Evolutionary conservation across 2,888 invertebrate genomes (phyloP), one percentile per base, ranked within the genome.

Genomic region (Caenorhabditis sp.): DNA sequence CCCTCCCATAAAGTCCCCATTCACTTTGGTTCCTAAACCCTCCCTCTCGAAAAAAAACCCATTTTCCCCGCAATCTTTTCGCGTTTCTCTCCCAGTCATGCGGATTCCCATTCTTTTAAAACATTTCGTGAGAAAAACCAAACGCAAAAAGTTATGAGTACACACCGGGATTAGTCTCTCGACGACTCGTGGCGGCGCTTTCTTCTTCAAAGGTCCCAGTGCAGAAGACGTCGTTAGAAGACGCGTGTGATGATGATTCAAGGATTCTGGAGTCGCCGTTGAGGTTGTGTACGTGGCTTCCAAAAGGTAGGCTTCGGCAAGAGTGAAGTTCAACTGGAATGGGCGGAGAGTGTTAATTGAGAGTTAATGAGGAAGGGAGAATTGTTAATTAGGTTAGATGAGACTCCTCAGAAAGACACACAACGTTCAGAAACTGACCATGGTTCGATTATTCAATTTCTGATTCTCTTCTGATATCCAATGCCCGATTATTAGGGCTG

Each of bases 401-500:
- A 49, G 28, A 28, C 28, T 26, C 12, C 14, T 26, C n/a, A 75
- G 31, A n/a, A 5, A 47, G 16, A 44, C 14, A 0, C 16, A 5
- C 4, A 44, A 14, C 14, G n/a, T 14, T 38, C 22, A 19, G 16
- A 51, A 35, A 82, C 73, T 35, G 28, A 82, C 82, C 69, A 59
- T 59, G 1, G 73, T 79, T 56, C 69, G 38, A 70, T 82, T 82
- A 31, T 47, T 66, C 0, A 49, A 12, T 26, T 54, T 49, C 8
- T 61, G 81, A 41, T 85, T 73, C 22, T 77, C 86, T 19, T 89
- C 85, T n/a, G 89, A 82, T 8, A 85, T 83, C 88, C 88, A 90
- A 38, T 90, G 90, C 10, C 90, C 90, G 47, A 90, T 87, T 12
- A 90, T 83, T 16, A 90, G 82, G 10, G 89, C 89, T 51, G 88